Percentiles rank a stretch among this genome's conserved stretches.
Conservation (phyloP, 2,113 vertebrate genomes). For the Zapus hudsonius region DNA sequence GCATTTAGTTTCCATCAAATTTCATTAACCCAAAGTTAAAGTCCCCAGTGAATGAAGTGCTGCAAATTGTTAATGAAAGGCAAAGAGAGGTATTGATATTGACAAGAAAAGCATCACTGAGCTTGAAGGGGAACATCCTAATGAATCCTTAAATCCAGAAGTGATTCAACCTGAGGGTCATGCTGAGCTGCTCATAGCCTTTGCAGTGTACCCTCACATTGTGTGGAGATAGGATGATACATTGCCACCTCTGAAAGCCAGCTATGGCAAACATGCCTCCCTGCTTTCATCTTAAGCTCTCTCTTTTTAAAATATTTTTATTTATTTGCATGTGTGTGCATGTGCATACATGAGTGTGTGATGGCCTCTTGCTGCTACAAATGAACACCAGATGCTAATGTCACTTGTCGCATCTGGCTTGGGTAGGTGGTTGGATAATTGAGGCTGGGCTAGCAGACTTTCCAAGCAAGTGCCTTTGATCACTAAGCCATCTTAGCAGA, state of each 20-base stretch:
- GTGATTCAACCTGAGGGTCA: not conserved
- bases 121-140: not conserved
- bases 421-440: too few species aligned
- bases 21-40: not conserved
- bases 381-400: too few species aligned
- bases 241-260: accelerated
- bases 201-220: too few species aligned
- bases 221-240: not conserved
- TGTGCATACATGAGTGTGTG: too few species aligned
- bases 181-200: not conserved
- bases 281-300: not conserved
- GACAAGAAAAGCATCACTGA: not conserved
- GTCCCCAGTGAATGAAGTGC: too few species aligned
- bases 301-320: not conserved
- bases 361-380: too few species aligned
- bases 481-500: too few species aligned
- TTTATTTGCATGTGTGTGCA: too few species aligned
- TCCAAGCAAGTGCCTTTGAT: too few species aligned
- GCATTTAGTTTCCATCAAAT: not conserved
- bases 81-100: not conserved
- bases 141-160: not conserved
- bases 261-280: not conserved
- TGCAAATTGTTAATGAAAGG: not conserved
- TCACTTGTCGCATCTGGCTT: too few species aligned
- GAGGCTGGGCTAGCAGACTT: too few species aligned